Percentiles rank a stretch among this genome's conserved stretches.
phyloP scores from a whole-genome alignment of 2,113 vertebrate species.

The Centropristis striata region DNA sequence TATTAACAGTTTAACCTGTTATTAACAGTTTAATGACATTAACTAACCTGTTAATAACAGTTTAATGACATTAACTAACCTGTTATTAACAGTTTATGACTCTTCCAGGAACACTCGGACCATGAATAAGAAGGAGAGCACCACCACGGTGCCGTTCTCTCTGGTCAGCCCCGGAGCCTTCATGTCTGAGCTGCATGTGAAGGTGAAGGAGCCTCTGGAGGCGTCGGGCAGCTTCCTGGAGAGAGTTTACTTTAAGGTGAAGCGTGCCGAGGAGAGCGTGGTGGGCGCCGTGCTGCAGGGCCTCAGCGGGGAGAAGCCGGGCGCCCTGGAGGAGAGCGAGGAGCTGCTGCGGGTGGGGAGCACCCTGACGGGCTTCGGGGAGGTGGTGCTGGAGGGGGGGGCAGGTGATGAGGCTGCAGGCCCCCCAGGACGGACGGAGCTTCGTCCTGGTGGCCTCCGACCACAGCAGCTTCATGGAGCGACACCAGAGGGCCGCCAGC shows the following conservation, averaged over 20 bases:
- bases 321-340: conserved; percentile 74
- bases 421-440: conserved; percentile 76
- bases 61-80: background rate
- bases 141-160: conserved; percentile 81
- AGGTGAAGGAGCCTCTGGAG: conserved; percentile 78
- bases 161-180: conserved; percentile 73
- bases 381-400: conserved; percentile 84
- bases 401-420: conserved; percentile 75
- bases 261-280: conserved; percentile 66
- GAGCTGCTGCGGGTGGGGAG: conserved; percentile 82
- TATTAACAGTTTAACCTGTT: too few species aligned
- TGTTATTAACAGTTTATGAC: background rate
- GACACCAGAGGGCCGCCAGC: conserved; percentile 74
- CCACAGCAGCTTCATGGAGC: conserved; percentile 79
- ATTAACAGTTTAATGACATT: too few species aligned
- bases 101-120: conserved; percentile 72
- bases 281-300: conserved; percentile 60
- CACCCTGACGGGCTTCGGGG: conserved; percentile 82
- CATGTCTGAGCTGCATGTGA: conserved; percentile 66
- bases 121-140: conserved; percentile 73
- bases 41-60: background rate
- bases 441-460: conserved; percentile 77
- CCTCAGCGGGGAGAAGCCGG: conserved; percentile 76
- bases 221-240: conserved; percentile 79
- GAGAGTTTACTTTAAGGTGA: conserved; percentile 68